phyloP scores from a whole-genome alignment of 2,113 vertebrate genomes.

The Notiomystis cincta region DNA sequence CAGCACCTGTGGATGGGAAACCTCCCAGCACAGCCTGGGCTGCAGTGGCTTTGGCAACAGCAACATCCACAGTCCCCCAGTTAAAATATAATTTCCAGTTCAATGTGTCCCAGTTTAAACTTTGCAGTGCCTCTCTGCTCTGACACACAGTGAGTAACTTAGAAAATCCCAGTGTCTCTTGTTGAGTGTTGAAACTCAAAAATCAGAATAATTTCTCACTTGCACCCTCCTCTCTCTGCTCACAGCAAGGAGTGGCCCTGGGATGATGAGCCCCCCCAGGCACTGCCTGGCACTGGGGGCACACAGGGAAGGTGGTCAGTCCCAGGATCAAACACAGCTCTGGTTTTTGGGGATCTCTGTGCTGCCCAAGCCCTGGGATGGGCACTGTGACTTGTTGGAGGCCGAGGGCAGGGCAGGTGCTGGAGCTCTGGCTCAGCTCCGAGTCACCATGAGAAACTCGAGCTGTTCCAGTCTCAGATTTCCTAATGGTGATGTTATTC shows the following conservation, averaged over 20 bases:
- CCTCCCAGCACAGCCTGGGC: background rate
- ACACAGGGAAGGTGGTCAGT: background rate
- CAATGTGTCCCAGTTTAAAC: rapidly evolving
- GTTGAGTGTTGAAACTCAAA: background rate
- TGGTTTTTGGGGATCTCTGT: rapidly evolving
- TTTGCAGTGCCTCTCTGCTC: background rate
- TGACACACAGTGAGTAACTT: background rate
- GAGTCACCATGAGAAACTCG: rapidly evolving
- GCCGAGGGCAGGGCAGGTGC: background rate
- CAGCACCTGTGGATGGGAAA: background rate
- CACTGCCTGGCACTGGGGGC: background rate
- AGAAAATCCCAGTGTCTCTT: background rate
- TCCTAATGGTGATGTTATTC: background rate
- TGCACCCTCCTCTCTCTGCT: background rate
- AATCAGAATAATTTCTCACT: background rate
- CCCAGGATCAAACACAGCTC: background rate
- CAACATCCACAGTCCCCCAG: rapidly evolving
- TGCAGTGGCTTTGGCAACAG: rapidly evolving
- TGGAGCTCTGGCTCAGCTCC: background rate
- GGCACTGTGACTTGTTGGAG: background rate
- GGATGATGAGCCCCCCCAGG: background rate
- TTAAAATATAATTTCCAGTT: background rate
- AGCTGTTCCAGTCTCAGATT: background rate
- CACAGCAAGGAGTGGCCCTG: rapidly evolving
- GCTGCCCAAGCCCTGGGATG: rapidly evolving